Base-by-base conservation (phyloP, 2,113 vertebrate genomes). In the Origma solitaria region DNA sequence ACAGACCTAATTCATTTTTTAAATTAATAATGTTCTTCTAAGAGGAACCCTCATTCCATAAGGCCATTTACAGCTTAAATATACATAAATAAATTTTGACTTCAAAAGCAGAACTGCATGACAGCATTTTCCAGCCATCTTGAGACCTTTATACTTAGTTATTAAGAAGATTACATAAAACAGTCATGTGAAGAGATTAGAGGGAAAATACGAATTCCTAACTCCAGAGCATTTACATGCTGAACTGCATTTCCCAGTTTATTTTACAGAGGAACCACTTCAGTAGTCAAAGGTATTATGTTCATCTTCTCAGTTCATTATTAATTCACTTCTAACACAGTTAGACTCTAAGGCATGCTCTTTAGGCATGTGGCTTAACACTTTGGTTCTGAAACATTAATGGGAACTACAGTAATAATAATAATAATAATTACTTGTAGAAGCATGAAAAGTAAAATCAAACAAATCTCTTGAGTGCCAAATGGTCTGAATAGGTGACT, bases 1-100 rank as follows among this genome's bases (percentile, higher is more conserved):
- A 90, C 33, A 89, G 89, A 92, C 57, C n/a, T 88, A 95, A 96
- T 96, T 92, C 38, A 95, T 94, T 96, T 97, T 85, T 96, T 54
- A 76, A 95, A 96, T 94, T 62, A 82, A 95, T 92, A 91, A 94
- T 77, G 73, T 90, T 75, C 86, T 92, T 76, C 76, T 75, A 91
- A 51, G 58, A 92, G 60, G 7, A 84, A 58, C 31, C n/a, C n/a
- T 96, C 72, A 72, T 89, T 96, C 83, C 57, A 37, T 85, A 72
- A 91, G 68, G 72, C 79, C 90, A 93, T 94, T 95, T 82, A 84
- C 47, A 57, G 81, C 56, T 97, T 93, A 91, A 97, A 91, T 72
- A 95, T 54, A 94, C 94, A 95, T 64, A 92, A 94, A 94, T 86
- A 95, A 95, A 92, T 81, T 80, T 75, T 92, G 35, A 91, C 88